Evolutionary conservation across 2,113 vertebrate species (phyloP).

Genomic region (Rafetus swinhoei): DNA sequence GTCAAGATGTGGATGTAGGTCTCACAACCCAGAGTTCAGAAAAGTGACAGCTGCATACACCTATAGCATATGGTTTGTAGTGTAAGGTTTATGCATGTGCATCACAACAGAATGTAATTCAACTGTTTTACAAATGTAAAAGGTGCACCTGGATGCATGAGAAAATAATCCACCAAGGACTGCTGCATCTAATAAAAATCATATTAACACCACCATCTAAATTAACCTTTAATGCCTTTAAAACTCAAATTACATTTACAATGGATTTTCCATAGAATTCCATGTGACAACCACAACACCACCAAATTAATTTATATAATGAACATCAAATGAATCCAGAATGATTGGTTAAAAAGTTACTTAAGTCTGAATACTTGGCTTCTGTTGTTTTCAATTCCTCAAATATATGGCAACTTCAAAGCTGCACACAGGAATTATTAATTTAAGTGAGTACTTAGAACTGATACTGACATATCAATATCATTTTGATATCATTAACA

Average conservation of each 20-base stretch:
- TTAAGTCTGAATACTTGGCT: slow-evolving; percentile 8
- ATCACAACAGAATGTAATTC: neutral
- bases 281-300: neutral
- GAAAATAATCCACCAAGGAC: neutral
- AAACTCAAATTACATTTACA: slow-evolving; percentile 24
- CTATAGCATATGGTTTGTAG: neutral
- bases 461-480: slow-evolving; percentile 12
- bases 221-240: slow-evolving; percentile 32
- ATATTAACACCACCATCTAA: slow-evolving; percentile 16
- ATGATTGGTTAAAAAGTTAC: neutral
- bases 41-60: fast-evolving
- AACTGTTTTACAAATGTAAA: neutral
- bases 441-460: neutral
- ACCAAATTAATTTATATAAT: neutral
- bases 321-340: neutral
- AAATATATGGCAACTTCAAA: slow-evolving; percentile 26
- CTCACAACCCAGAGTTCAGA: neutral
- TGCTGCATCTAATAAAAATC: slow-evolving; percentile 49
- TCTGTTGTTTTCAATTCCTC: neutral
- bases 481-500: slow-evolving; percentile 47
- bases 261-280: neutral
- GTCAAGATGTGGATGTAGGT: neutral
- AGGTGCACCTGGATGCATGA: neutral
- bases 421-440: slow-evolving; percentile 20
- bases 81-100: fast-evolving